These are phyloP conservation scores for Cinclus cinclus DNA, from an alignment of 2,113 vertebrate genomes.

Conservation along the genomic window DNA sequence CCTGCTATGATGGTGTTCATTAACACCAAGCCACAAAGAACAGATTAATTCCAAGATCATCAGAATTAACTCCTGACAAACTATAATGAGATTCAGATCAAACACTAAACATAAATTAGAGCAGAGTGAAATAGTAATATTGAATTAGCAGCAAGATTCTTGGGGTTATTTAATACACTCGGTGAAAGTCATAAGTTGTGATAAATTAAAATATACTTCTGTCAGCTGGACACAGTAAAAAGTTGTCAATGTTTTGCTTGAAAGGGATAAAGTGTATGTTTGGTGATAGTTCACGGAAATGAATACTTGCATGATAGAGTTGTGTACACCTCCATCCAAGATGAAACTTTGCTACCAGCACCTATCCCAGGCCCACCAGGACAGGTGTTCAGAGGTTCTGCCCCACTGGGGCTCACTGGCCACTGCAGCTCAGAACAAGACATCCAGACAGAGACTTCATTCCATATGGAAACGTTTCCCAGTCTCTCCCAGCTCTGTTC, in stretches of 20 bases:
- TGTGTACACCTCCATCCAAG: not conserved
- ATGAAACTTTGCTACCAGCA: not conserved
- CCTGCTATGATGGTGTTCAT: not conserved
- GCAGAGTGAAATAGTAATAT: not conserved
- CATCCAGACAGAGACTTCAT: not conserved
- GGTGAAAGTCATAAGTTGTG: not conserved
- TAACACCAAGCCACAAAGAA: not conserved
- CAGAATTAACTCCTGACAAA: not conserved
- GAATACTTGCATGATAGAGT: not conserved
- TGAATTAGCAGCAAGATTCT: not conserved
- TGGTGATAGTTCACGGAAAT: not conserved
- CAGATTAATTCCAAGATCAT: not conserved
- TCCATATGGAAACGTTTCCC: accelerated
- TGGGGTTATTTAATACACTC: not conserved
- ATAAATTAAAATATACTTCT: not conserved
- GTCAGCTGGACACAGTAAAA: not conserved
- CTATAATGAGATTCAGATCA: not conserved
- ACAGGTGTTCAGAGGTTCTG: not conserved
- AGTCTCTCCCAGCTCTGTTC: not conserved
- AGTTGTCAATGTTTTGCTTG: not conserved
- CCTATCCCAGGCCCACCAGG: not conserved
- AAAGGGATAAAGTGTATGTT: not conserved
- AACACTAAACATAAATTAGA: not conserved
- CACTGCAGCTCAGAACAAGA: not conserved
- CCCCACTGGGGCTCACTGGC: not conserved